Conservation (phyloP, 2,113 vertebrate genomes). For the Grus americana region DNA sequence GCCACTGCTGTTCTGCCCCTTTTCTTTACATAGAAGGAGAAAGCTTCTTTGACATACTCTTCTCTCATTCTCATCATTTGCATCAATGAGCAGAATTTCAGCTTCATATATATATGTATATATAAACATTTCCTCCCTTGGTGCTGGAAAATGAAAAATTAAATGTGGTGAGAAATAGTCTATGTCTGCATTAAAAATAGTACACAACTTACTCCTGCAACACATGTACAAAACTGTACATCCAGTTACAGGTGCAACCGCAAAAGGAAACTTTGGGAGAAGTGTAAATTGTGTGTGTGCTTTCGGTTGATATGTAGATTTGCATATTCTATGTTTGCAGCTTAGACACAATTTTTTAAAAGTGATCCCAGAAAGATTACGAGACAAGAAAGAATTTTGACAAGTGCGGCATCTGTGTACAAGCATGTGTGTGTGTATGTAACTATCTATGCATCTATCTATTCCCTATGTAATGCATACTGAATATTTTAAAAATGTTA, state of each 20-base stretch:
- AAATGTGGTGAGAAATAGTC: neutral
- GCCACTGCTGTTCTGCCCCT: neutral
- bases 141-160: constrained; percentile 24
- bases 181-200: neutral
- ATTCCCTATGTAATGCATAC: constrained; percentile 56
- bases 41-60: neutral
- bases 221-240: neutral
- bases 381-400: constrained; percentile 55
- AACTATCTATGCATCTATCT: constrained; percentile 48
- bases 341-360: constrained; percentile 40
- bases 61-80: neutral
- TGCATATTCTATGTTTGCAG: constrained; percentile 47
- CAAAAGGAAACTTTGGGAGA: neutral
- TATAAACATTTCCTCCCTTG: neutral
- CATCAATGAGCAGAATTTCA: neutral
- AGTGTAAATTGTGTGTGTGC: neutral
- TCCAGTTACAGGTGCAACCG: neutral
- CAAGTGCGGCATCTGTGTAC: constrained; percentile 25
- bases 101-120: neutral
- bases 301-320: neutral
- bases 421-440: neutral
- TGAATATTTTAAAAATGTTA: constrained; percentile 60
- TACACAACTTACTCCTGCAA: neutral
- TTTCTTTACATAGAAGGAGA: neutral
- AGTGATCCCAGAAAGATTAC: constrained; percentile 32